Conservation (phyloP, 1,140 invertebrate genomes). For the Muscidifurax raptorellus region DNA sequence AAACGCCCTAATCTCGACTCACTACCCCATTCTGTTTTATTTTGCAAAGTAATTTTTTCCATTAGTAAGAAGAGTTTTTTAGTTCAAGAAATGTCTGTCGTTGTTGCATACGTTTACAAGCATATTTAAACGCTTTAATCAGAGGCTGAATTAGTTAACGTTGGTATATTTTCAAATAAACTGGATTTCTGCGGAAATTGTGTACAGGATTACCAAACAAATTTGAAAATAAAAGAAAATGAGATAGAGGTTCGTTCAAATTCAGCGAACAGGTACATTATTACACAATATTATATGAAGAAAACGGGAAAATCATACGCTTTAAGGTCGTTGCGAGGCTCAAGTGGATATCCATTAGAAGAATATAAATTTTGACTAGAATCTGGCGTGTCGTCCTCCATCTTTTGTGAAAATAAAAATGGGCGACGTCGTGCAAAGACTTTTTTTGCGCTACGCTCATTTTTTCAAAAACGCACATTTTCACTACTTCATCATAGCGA, state of each 20-base stretch:
- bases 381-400: constrained; percentile 58
- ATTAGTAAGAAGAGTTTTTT: too few species aligned
- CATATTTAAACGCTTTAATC: constrained; percentile 17
- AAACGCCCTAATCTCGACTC: constrained; percentile 40
- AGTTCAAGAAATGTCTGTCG: constrained; percentile 7
- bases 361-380: constrained; percentile 71
- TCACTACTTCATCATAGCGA: neutral
- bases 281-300: constrained; percentile 28
- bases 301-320: constrained; percentile 19
- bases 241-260: constrained; percentile 38
- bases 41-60: constrained; percentile 31
- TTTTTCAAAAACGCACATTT: constrained; percentile 21
- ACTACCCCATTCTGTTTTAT: constrained; percentile 41
- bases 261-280: constrained; percentile 37
- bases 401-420: constrained; percentile 52
- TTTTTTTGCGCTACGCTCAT: constrained; percentile 41
- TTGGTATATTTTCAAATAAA: neutral
- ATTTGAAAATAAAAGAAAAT: constrained; percentile 35
- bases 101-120: constrained; percentile 25
- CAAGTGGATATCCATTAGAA: constrained; percentile 54
- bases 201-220: neutral
- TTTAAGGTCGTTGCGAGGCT: constrained; percentile 54
- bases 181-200: too few species aligned
- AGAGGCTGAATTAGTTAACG: neutral
- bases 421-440: constrained; percentile 51